Percentiles rank a stretch among this genome's conserved stretches.
Evolutionary conservation across 2,797 vertebrate genomes (phyloP).

Genomic region (Platalea minor): DNA sequence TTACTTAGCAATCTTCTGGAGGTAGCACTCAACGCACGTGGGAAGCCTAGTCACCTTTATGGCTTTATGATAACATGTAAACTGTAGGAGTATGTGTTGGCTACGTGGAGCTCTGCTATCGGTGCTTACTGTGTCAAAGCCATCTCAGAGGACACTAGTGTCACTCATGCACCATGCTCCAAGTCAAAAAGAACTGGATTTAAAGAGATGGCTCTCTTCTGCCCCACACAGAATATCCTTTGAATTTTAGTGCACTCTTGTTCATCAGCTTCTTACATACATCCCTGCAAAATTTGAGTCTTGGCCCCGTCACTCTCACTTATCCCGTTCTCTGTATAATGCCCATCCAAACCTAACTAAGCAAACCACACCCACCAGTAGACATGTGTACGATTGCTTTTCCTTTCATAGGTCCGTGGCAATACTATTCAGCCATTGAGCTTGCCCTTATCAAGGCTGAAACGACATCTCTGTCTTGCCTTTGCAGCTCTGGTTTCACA

Average conservation of each 20-base stretch:
- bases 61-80: background rate
- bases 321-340: background rate
- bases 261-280: background rate
- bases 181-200: background rate
- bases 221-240: background rate
- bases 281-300: background rate
- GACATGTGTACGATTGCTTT: rapidly evolving
- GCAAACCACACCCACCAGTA: background rate
- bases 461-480: background rate
- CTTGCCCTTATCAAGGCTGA: background rate
- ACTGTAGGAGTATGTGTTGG: background rate
- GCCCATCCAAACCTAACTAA: background rate
- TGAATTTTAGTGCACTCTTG: background rate
- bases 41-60: background rate
- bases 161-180: background rate
- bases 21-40: background rate
- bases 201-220: background rate
- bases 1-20: background rate
- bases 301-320: background rate
- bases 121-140: background rate
- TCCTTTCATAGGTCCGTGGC: background rate
- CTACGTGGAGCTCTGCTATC: background rate
- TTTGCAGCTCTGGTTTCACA: background rate
- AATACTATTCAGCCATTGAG: background rate
- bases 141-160: background rate